Base-by-base conservation (phyloP, 2,888 invertebrate genomes). In the Synergus itoensis region DNA sequence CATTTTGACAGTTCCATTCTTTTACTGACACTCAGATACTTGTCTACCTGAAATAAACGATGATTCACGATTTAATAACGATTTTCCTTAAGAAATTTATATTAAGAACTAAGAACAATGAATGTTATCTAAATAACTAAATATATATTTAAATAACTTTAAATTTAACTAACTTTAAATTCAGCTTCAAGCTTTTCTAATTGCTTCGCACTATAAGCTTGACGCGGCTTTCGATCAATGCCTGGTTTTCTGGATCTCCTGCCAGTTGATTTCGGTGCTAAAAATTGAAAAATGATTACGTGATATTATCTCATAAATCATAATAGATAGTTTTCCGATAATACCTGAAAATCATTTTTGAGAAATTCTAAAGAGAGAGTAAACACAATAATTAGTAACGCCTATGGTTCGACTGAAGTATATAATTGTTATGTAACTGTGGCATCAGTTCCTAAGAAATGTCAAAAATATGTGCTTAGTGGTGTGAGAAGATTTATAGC, bases 181-280 rank as follows among this genome's bases (percentile, higher is more conserved):
- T 99, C 99, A 9, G 96, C 95, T 92, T 99, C 99, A 41, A 99
- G 94, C 82, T 96, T 93, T 88, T 99, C 98, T 53, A 99, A 93
- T 90, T 99, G 99, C 89, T 97, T 97, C 0, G 98, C 97, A 90
- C 98, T 98, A 93, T 99, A 99, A 0, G 99, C 99, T 93, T 99
- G 99, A 3, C 99, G 94, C 0, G 99, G 99, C 91, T 99, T 99
- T 14, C 99, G 93, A 90, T 99, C 99, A 16, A 98, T 95, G 0
- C 97, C 98, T 0, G 97, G 96, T 90, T 98, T 97, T 43, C 98
- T 94, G 0, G 96, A 96, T 86, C 98, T 94, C 88, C 98, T 94
- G 76, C 95, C 96, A 84, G 94, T 94, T 4, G 96, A 95, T 92
- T 97, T 97, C 36, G 97, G 96, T 86, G 96, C 97, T 97, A 93